Evolutionary conservation across 2,797 vertebrate genomes (phyloP).

Genomic region (Crenuchus spilurus): DNA sequence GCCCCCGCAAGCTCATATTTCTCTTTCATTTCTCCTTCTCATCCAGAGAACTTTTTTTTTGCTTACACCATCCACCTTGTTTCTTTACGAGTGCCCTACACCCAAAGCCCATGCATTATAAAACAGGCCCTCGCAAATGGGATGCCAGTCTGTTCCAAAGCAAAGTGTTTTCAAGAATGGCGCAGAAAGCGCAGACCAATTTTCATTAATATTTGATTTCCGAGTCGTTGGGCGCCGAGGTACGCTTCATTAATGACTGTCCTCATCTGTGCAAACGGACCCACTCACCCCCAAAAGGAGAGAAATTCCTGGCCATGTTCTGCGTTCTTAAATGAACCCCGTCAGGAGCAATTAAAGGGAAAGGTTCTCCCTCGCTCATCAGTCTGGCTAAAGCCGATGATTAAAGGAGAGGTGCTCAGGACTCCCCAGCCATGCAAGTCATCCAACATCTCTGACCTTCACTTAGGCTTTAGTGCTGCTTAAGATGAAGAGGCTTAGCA

Average conservation of each 20-base stretch:
- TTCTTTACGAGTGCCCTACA: slow-evolving; percentile 24
- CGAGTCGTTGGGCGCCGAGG: slow-evolving; percentile 41
- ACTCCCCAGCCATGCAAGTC: neutral
- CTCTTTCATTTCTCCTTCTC: slow-evolving; percentile 15
- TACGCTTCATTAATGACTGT: slow-evolving; percentile 65
- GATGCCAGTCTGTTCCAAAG: slow-evolving; percentile 62
- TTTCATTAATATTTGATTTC: slow-evolving; percentile 74
- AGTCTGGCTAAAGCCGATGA: slow-evolving; percentile 23
- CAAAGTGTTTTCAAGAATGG: slow-evolving; percentile 51
- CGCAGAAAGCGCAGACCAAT: slow-evolving; percentile 61
- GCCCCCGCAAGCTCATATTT: slow-evolving; percentile 20
- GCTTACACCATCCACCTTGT: slow-evolving; percentile 13
- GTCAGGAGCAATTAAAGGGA: slow-evolving; percentile 32
- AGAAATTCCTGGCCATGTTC: slow-evolving; percentile 22
- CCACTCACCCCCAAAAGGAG: slow-evolving; percentile 46
- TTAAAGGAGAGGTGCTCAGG: slow-evolving; percentile 11
- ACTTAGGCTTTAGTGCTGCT: neutral
- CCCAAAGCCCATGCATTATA: slow-evolving; percentile 53
- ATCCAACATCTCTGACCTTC: slow-evolving; percentile 6
- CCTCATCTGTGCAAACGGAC: slow-evolving; percentile 56
- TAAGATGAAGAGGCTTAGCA: neutral
- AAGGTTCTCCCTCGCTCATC: slow-evolving; percentile 14
- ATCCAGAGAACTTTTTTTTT: slow-evolving; percentile 14
- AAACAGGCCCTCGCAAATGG: slow-evolving; percentile 44
- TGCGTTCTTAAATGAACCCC: slow-evolving; percentile 24